Evolutionary conservation across 2,797 vertebrate genomes (phyloP), one percentile per base, ranked within the genome.

Genomic region (Molothrus aeneus): DNA sequence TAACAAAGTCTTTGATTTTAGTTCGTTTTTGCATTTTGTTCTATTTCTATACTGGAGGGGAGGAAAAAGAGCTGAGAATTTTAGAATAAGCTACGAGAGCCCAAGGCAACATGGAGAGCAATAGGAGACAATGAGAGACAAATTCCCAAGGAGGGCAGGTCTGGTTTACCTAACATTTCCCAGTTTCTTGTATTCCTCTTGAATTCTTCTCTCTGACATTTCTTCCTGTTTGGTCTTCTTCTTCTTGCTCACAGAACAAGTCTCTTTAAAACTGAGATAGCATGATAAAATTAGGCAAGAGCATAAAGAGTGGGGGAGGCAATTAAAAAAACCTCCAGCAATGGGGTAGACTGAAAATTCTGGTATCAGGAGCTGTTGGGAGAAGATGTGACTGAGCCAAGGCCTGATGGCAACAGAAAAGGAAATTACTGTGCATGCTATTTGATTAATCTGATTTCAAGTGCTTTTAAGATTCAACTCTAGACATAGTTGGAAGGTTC

Each of bases 221-320:
- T 99, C 98, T 97, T 99, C 99, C 43, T 99, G 97, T 93, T 98
- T 98, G 86, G 99, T 99, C 96, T 99, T 99, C 96, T 98, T 98
- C 94, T 99, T 99, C 97, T 99, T 99, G 97, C 99, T 99, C 86
- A 99, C 96, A 25, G 99, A 99, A 92, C 99, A 99, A 7, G 99
- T 99, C 96, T 99, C 99, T 96, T 97, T 99, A 97, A 99, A 99
- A 98, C 99, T 99, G 96, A 93, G 34, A 68, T 11, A 56, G 25
- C 17, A 82, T 10, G 63, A 25, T 43, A 88, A 93, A 94, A 74
- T 60, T 64, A 92, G 38, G 34, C 10, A 61, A 87, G 10, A 6
- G 2, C 54, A 59, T 43, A 18, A 42, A 82, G 59, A 2, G 5
- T 2, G 40, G 42, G 7, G 0, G 13, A 15, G 40, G 16, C 3